Evolutionary conservation across 2,888 invertebrate species (phyloP), one percentile per base, ranked within the genome.

Genomic region (Empis stercorea): DNA sequence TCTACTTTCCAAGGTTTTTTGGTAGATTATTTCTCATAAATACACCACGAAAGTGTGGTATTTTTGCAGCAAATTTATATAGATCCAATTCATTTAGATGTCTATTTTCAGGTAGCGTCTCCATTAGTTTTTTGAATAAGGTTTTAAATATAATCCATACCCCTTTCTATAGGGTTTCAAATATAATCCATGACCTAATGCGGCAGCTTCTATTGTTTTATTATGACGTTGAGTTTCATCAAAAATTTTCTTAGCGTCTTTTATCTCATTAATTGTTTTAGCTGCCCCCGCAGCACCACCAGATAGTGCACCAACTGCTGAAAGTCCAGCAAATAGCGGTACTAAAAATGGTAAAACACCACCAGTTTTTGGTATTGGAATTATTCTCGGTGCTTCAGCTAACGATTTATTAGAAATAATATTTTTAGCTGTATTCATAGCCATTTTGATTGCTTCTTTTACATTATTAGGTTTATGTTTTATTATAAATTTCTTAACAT

Each of bases 261-360:
- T 60, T 4, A 32, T 4, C 20, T n/a, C n/a, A n/a, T 4, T 20
- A 20, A 62, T 55, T 10, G 62, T 57, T 20, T 61, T 64, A 5
- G 59, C 57, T 30, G 66, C 57, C 42, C 59, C 60, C n/a, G 62
- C 57, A 20, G 59, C 59, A 15, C 62, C 62, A 23, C 64, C 64
- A 5, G 58, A 56, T 48, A 64, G 51, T 30, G 59, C 55, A 1
- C 63, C 66, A 10, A 57, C 16, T 20, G 64, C 63, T 37, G 56
- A 54, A 30, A 64, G 49, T n/a, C 59, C 62, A 0, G 62, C 62
- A 56, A 64, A 63, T n/a, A 65, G 51, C 3, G 63, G 32, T n/a
- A 34, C 13, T 34, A n/a, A 27, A 27, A 27, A 27, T 27, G 23
- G 23, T 27, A 27, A 27, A 20, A 62, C 45, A 27, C 63, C 62